Percentiles rank a stretch among this genome's conserved stretches.
phyloP scores from a whole-genome alignment of 2,888 invertebrate species.

The Euzophera pinguis region DNA sequence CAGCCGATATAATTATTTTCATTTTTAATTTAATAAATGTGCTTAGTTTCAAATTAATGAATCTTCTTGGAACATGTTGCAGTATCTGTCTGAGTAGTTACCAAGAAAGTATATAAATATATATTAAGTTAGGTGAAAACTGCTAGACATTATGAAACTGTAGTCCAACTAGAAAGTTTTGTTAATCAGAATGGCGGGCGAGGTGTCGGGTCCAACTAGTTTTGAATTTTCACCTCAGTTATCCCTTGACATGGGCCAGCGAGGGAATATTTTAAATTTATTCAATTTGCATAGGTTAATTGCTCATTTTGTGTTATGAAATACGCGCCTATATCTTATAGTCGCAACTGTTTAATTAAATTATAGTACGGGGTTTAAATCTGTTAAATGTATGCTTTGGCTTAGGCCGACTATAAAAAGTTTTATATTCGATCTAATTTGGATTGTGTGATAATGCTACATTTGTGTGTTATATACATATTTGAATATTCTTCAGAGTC shows the following conservation, averaged over 20 bases:
- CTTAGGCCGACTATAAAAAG: background rate
- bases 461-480: too few species aligned
- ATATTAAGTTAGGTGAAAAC: slow-evolving; percentile 42
- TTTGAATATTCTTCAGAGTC: background rate
- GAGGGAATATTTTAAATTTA: slow-evolving; percentile 60
- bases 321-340: slow-evolving; percentile 28
- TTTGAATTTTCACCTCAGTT: slow-evolving; percentile 48
- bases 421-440: background rate
- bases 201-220: slow-evolving; percentile 50
- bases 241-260: slow-evolving; percentile 43
- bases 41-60: background rate
- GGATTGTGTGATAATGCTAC: too few species aligned
- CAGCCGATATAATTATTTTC: too few species aligned
- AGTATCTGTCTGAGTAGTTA: slow-evolving; percentile 4
- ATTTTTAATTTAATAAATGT: too few species aligned
- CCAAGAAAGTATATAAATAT: slow-evolving; percentile 25
- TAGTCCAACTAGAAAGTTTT: slow-evolving; percentile 53
- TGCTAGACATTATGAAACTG: slow-evolving; percentile 53
- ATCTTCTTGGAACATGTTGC: background rate
- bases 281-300: slow-evolving; percentile 61
- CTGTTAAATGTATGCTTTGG: background rate
- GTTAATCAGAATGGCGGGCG: slow-evolving; percentile 60
- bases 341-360: slow-evolving; percentile 12
- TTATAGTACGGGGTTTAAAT: background rate
- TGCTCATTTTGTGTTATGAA: slow-evolving; percentile 35